Evolutionary conservation across 2,888 invertebrate genomes (phyloP).

Genomic region (Ganaspis brasiliensis): DNA sequence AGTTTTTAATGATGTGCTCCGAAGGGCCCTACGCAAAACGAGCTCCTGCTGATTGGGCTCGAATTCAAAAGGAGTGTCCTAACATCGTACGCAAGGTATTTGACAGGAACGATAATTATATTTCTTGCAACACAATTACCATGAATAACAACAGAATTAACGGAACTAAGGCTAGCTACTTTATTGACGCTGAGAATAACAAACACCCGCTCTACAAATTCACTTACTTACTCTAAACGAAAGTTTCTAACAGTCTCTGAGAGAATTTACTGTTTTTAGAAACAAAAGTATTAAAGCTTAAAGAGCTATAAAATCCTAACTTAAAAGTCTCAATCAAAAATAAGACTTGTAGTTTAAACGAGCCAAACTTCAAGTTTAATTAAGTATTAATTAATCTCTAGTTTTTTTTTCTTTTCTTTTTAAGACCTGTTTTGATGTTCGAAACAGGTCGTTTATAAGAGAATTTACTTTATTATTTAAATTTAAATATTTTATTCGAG

Average conservation of each 20-base stretch:
- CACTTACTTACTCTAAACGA: constrained; percentile 11
- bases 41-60: constrained; percentile 82
- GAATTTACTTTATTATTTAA: neutral
- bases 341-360: no score
- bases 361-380: no score
- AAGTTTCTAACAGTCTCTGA: neutral
- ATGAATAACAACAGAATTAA: constrained; percentile 30
- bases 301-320: neutral
- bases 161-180: constrained; percentile 47
- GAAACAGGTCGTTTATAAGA: neutral
- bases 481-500: neutral
- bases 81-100: constrained; percentile 82
- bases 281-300: neutral
- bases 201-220: constrained; percentile 10
- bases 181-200: constrained; percentile 48
- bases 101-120: constrained; percentile 61
- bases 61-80: constrained; percentile 82
- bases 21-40: constrained; percentile 82
- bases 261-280: neutral
- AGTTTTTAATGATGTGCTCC: constrained; percentile 82
- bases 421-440: neutral
- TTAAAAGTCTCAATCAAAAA: no score
- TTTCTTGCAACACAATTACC: constrained; percentile 62
- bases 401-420: neutral
- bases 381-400: neutral